Conservation (phyloP, 2,113 vertebrate genomes). For the Cnemophilus loriae region DNA sequence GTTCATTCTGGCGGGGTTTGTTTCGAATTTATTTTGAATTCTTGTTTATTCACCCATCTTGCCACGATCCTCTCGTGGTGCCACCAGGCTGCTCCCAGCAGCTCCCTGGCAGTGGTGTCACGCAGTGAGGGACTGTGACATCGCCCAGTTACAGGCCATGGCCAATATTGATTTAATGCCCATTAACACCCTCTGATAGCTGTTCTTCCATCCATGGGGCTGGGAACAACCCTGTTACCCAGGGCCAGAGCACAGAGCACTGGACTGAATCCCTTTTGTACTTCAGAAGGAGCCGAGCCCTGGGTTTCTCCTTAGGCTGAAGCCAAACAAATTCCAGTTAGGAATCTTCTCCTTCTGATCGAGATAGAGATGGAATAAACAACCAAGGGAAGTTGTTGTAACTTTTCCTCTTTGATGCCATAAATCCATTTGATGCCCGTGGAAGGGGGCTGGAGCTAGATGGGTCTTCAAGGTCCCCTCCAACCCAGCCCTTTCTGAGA, state of each 20-base stretch:
- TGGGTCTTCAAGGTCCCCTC: background rate
- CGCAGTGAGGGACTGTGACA: rapidly evolving
- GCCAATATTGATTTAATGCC: background rate
- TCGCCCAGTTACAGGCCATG: rapidly evolving
- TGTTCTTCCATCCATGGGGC: background rate
- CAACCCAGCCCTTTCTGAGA: background rate
- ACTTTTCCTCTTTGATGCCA: background rate
- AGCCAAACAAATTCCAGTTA: background rate
- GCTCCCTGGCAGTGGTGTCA: background rate
- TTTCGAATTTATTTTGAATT: background rate
- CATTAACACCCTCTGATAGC: background rate
- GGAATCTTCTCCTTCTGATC: background rate
- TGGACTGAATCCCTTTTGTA: background rate
- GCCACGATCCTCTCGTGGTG: rapidly evolving
- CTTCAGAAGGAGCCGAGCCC: background rate
- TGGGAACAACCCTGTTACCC: background rate
- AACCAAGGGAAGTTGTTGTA: rapidly evolving
- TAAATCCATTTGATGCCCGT: background rate
- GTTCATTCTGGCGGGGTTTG: background rate
- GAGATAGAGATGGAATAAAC: background rate
- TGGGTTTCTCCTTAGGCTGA: background rate
- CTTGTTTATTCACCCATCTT: rapidly evolving
- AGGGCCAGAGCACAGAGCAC: background rate
- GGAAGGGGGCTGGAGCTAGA: background rate
- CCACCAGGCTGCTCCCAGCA: background rate